These are phyloP conservation scores for Listronotus oregonensis DNA, from an alignment of 1,140 invertebrate species.

Conservation along the genomic window DNA sequence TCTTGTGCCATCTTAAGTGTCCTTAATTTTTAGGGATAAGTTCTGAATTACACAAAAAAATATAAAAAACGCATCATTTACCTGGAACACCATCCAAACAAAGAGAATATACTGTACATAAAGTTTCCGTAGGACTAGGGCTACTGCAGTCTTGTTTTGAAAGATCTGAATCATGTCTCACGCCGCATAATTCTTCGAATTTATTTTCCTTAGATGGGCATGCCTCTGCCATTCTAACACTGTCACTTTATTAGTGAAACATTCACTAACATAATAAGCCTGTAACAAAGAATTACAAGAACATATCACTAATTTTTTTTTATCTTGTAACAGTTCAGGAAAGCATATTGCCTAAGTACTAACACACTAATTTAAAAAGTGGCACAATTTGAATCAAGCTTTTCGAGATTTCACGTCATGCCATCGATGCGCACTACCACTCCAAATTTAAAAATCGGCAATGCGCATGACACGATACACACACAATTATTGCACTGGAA, in stretches of 20 bases:
- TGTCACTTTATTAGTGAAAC: conserved; percentile 14
- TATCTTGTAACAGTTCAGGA: too few relatives aligned
- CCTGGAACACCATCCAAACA: conserved; percentile 44
- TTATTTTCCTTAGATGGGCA: conserved; percentile 21
- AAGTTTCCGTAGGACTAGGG: conserved; percentile 55
- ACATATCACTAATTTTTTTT: too few relatives aligned
- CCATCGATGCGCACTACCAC: too few relatives aligned
- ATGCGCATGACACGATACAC: too few relatives aligned
- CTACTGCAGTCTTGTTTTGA: conserved; percentile 55
- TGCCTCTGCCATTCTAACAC: conserved; percentile 54
- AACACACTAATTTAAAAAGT: too few relatives aligned
- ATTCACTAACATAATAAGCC: conserved; percentile 3
- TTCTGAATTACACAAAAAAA: background rate
- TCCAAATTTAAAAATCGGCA: too few relatives aligned
- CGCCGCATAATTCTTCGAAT: conserved; percentile 36
- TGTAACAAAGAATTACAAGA: background rate
- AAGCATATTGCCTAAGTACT: too few relatives aligned
- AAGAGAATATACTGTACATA: conserved; percentile 49
- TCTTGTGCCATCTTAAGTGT: too few relatives aligned
- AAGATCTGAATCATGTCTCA: conserved; percentile 45
- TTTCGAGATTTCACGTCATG: too few relatives aligned
- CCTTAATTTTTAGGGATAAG: too few relatives aligned
- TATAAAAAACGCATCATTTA: conserved; percentile 20
- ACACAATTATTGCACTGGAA: too few relatives aligned
- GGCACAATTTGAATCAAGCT: too few relatives aligned